These are phyloP conservation scores for Euclidia mi DNA, from an alignment of 2,888 invertebrate species.

Conservation along the genomic window DNA sequence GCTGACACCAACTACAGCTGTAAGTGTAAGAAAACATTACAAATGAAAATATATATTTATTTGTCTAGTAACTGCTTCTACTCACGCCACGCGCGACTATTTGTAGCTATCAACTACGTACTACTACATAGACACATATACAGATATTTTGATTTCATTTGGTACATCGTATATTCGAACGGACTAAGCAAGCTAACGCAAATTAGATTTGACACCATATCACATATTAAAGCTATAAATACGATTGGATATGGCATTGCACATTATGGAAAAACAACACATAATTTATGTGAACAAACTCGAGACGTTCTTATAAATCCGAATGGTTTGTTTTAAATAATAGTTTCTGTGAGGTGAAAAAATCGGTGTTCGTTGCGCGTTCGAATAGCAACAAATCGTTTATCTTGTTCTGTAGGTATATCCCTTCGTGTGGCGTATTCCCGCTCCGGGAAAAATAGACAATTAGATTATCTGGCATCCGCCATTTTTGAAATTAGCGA, in stretches of 20 bases:
- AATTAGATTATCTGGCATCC: too few relatives aligned
- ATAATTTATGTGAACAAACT: conserved; percentile 4
- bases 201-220: conserved; percentile 5
- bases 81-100: conserved; percentile 14
- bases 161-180: not conserved
- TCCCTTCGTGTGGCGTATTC: too few relatives aligned
- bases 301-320: conserved; percentile 2
- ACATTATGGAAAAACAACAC: conserved; percentile 4
- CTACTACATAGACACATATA: conserved; percentile 10
- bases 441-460: too few relatives aligned
- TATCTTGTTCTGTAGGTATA: conserved; percentile 60
- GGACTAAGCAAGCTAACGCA: conserved; percentile 4
- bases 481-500: too few relatives aligned
- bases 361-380: conserved; percentile 12
- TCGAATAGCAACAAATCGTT: conserved; percentile 49
- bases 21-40: conserved; percentile 58
- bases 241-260: conserved; percentile 6
- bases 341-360: conserved; percentile 1
- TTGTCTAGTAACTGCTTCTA: conserved; percentile 27
- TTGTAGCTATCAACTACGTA: conserved; percentile 19
- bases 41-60: conserved; percentile 47
- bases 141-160: conserved; percentile 11
- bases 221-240: conserved; percentile 8
- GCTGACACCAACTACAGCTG: conserved; percentile 61
- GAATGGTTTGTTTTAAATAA: conserved; percentile 1